A percentile compares a stretch with the other conserved stretches of the same genome.
Evolutionary conservation across 2,888 invertebrate genomes (phyloP).

Genomic region (Eristalinus sepulchralis): DNA sequence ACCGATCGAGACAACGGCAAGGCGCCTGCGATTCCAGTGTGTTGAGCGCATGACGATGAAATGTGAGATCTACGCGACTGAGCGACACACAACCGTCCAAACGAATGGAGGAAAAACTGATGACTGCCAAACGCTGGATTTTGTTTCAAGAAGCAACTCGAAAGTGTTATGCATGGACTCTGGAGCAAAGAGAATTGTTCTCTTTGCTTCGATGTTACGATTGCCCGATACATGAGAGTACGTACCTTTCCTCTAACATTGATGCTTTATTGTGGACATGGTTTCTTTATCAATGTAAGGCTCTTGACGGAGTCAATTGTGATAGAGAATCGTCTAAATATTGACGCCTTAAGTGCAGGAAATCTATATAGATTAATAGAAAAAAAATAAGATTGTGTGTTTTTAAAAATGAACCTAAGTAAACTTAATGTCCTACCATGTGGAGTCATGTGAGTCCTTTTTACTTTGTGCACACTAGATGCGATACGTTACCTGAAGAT

Average conservation of each 20-base stretch:
- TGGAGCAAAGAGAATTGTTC: not conserved
- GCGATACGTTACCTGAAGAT: no score
- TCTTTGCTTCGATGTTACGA: not conserved
- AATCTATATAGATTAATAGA: no score
- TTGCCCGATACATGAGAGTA: not conserved
- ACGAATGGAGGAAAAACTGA: constrained; percentile 18
- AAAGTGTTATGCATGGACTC: not conserved
- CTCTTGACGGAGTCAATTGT: no score
- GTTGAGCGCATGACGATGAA: constrained; percentile 45
- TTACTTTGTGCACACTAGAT: no score
- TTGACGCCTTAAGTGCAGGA: no score
- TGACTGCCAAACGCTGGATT: constrained; percentile 36
- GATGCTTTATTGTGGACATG: not conserved
- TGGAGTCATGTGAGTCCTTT: no score
- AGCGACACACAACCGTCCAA: constrained; percentile 1
- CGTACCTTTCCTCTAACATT: not conserved
- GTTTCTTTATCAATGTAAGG: not conserved
- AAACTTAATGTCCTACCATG: no score
- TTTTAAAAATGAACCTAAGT: no score
- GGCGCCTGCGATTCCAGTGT: constrained; percentile 51
- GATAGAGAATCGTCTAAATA: no score
- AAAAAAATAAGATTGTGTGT: no score
- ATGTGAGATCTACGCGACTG: not conserved
- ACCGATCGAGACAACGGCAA: constrained; percentile 17
- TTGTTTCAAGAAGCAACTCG: constrained; percentile 1